Base-by-base conservation (phyloP, 1,140 invertebrate genomes). In the Pseudachorutes palmiensis region DNA sequence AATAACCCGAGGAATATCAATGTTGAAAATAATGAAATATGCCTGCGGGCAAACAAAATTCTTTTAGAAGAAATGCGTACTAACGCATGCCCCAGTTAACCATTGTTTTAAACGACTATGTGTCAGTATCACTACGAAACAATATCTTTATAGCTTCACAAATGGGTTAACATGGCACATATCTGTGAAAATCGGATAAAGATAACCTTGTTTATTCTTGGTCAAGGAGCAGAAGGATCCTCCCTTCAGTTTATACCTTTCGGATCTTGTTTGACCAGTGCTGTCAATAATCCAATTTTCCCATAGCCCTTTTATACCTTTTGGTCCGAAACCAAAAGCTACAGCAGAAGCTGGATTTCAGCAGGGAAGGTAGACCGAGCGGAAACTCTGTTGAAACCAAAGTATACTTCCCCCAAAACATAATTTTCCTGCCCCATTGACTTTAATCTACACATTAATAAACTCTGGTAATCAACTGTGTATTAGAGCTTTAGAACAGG, bases 231-330 rank as follows among this genome's bases (percentile, higher is more conserved):
- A n/a, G 5, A 41, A 41, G 36, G 19, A 41, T 19, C 36, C 36
- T 41, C 19, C 36, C 36, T 41, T 41, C 36, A 5, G 36, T 5
- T 19, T 9, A 41, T 19, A 41, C 51, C 5, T 55, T 19, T 55
- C 24, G 12, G 24, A 55, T 55, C 12, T 24, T 12, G 51, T 12
- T 16, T 55, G 51, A 55, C 51, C 51, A 55, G 12, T 55, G 51
- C 51, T 55, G 24, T 26, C 51, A 55, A 55, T 55, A 55, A 55
- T 55, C 51, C 51, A 55, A 55, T 55, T 55, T 55, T 22, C 51
- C 36, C 36, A 9, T 19, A 9, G 36, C 36, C 19, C 36, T 9
- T 41, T 41, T 41, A 9, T 41, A 5, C 36, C 36, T 9, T 41
- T 41, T 41, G 19, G 5, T 41, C 5, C 19, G 5, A 5, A 41